Evolutionary conservation across 2,888 invertebrate species (phyloP).

Genomic region (Chorisops tibialis): DNA sequence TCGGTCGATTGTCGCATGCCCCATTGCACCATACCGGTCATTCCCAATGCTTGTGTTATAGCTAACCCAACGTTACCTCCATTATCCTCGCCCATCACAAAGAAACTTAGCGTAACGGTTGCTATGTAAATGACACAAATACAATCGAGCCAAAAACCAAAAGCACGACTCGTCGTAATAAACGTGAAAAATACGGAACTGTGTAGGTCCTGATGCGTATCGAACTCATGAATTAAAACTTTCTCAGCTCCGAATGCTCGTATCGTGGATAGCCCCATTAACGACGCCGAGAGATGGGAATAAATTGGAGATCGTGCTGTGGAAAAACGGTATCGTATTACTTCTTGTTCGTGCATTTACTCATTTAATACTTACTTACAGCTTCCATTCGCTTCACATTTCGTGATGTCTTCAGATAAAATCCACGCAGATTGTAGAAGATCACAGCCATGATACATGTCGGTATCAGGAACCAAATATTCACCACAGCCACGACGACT

Average conservation of each 20-base stretch:
- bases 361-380: constrained; percentile 63
- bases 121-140: constrained; percentile 84
- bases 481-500: constrained; percentile 71
- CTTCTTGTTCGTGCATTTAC: background rate
- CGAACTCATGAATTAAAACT: constrained; percentile 74
- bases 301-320: constrained; percentile 91
- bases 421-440: constrained; percentile 71
- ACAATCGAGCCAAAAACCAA: constrained; percentile 89
- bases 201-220: constrained; percentile 78
- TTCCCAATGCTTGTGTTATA: constrained; percentile 75
- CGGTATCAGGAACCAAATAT: constrained; percentile 70
- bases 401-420: constrained; percentile 76
- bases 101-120: constrained; percentile 69
- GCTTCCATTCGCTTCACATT: constrained; percentile 79
- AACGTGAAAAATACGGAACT: constrained; percentile 91
- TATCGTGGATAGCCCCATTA: constrained; percentile 89
- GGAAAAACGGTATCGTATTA: background rate
- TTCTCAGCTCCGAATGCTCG: constrained; percentile 82
- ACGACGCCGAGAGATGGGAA: constrained; percentile 82
- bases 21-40: constrained; percentile 71
- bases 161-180: constrained; percentile 84
- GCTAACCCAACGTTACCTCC: constrained; percentile 77
- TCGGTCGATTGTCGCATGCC: constrained; percentile 92
- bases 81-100: constrained; percentile 63
- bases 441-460: constrained; percentile 66